Evolutionary conservation across 1,140 invertebrate genomes (phyloP).

Genomic region (Drosophila carrolli): DNA sequence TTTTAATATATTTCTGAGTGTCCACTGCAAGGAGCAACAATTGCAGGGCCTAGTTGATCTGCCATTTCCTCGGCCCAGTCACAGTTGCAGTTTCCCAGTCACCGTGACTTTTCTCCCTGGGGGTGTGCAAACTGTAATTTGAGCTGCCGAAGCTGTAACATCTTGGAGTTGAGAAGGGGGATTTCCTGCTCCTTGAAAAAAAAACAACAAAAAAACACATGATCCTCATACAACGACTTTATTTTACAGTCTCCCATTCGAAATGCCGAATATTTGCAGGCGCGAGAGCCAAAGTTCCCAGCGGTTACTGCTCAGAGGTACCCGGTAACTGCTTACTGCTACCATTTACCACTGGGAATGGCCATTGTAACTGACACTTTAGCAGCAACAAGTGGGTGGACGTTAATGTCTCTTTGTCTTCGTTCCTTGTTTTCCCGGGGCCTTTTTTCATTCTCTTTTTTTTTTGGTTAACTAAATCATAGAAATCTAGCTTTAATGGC

Average conservation of each 20-base stretch:
- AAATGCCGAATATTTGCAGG: slow-evolving; percentile 76
- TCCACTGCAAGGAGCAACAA: not conserved
- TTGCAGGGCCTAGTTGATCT: slow-evolving; percentile 24
- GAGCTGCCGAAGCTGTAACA: slow-evolving; percentile 51
- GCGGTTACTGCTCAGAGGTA: slow-evolving; percentile 4
- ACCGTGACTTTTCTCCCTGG: slow-evolving; percentile 24
- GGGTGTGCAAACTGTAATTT: slow-evolving; percentile 40
- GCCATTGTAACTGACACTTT: slow-evolving; percentile 71
- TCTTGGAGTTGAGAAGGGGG: not conserved
- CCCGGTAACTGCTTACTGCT: slow-evolving; percentile 28
- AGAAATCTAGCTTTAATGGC: slow-evolving; percentile 45
- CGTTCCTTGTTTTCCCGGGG: slow-evolving; percentile 47
- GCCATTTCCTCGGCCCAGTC: slow-evolving; percentile 16
- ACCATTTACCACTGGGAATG: slow-evolving; percentile 28
- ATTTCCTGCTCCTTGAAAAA: not conserved
- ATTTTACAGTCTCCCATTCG: slow-evolving; percentile 50
- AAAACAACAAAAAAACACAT: slow-evolving; percentile 11
- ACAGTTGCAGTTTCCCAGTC: slow-evolving; percentile 12
- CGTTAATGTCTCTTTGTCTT: slow-evolving; percentile 82
- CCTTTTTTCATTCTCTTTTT: slow-evolving; percentile 53
- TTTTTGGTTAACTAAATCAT: slow-evolving; percentile 57
- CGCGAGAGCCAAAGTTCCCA: slow-evolving; percentile 25
- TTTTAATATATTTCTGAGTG: not conserved
- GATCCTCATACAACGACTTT: slow-evolving; percentile 57
- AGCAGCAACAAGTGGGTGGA: slow-evolving; percentile 81